A percentile compares a stretch with the other conserved stretches of the same genome.
Evolutionary conservation across 2,888 invertebrate genomes (phyloP).

Genomic region (Drosophila antonietae): DNA sequence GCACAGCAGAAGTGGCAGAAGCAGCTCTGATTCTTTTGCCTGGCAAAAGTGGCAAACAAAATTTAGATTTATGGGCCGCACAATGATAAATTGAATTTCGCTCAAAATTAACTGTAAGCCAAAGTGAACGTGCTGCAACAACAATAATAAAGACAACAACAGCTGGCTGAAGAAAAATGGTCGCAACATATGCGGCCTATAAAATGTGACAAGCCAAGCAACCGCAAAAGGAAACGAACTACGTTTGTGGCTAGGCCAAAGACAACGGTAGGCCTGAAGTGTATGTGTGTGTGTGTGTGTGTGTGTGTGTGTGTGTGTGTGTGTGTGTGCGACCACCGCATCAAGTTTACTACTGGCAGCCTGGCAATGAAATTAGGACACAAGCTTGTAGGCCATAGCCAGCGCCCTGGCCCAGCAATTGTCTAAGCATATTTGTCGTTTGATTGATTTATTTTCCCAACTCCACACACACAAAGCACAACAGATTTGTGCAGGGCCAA

Average conservation of each 20-base stretch:
- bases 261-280: constrained; percentile 44
- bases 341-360: constrained; percentile 41
- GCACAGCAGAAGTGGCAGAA: neutral
- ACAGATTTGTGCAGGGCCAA: constrained; percentile 23
- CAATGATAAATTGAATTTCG: constrained; percentile 79
- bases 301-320: constrained; percentile 9
- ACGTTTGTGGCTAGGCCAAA: constrained; percentile 56
- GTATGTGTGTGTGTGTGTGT: neutral
- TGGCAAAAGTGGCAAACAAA: constrained; percentile 33
- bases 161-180: constrained; percentile 52
- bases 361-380: constrained; percentile 72
- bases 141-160: constrained; percentile 33
- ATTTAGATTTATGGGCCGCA: constrained; percentile 74
- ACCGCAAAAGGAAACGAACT: constrained; percentile 45
- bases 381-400: constrained; percentile 30
- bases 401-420: constrained; percentile 69
- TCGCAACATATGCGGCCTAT: constrained; percentile 76
- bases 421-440: constrained; percentile 80
- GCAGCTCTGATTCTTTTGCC: constrained; percentile 16
- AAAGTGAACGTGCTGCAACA: constrained; percentile 64
- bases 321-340: constrained; percentile 36
- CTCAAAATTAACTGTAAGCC: constrained; percentile 78
- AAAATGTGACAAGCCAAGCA: constrained; percentile 71
- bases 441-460: constrained; percentile 80
- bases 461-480: constrained; percentile 53